Evolutionary conservation across 2,888 invertebrate species (phyloP), one percentile per base, ranked within the genome.

Genomic region (Tolmerus cingulatus): DNA sequence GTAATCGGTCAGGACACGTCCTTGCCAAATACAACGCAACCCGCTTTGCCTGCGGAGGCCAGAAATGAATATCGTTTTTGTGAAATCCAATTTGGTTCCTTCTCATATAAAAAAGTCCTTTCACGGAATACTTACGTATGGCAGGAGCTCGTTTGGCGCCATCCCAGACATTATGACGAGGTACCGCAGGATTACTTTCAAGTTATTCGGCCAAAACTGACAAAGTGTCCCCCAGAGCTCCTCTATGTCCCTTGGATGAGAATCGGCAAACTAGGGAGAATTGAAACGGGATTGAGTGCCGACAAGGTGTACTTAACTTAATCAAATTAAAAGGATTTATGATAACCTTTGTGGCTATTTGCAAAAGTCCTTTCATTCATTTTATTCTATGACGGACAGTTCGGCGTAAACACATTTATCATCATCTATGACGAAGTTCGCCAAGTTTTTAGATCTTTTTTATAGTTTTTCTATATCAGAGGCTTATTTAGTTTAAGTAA

Each of bases 171-270:
- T 96, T 90, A 99, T 99, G 90, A 99, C 96, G 89, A 99, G 95
- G 93, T 99, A 99, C 30, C 99, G 95, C 89, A 99, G 96, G 90
- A 99, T 98, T 86, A 99, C 97, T 93, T 98, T 97, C 89, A 99
- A 94, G 93, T 99, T 99, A 92, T 98, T 98, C 0, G 98, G 98
- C 97, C 99, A 99, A 90, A 97, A 98, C 66, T 97, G 96, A 90
- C 98, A 98, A 88, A 99, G 93, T 0, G 98, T 98, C 55, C 97
- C 96, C 99, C 99, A 99, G 55, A 99, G 94, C 91, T 98, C 97
- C 92, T 99, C 99, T 84, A 98, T 96, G 92, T 99, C 99, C 90
- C 97, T 96, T 0, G 98, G 97, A 93, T 99, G 98, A 90, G 97
- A 96, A 93, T 98, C 98, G 8, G 98, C 98, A 93, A 98, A 98